Evolutionary conservation across 2,888 invertebrate genomes (phyloP), one percentile per base, ranked within the genome.

Genomic region (Polia nebulosa): DNA sequence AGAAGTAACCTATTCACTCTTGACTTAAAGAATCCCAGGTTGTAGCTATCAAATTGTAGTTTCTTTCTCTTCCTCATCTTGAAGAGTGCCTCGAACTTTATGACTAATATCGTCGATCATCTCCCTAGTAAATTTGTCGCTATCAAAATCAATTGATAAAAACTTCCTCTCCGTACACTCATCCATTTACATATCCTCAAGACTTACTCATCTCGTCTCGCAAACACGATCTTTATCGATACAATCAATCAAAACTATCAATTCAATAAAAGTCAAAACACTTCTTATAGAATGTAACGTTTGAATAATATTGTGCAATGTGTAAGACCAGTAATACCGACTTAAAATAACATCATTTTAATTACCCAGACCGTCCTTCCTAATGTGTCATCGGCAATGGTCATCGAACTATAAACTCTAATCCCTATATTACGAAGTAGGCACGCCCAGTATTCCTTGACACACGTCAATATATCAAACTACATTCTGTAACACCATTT

Each of bases 271-370:
- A 27, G n/a, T 52, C 57, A 51, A 5, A 41, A 4, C 47, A 25
- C 0, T 5, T 17, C 39, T 34, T 45, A 11, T 17, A 25, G 25
- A 39, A 64, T 36, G 53, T 39, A 74, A 52, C 3, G 34, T 20
- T 59, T 29, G 1, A 58, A 55, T 45, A 76, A 32, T 45, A 56
- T 73, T 69, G 70, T 61, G 61, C 59, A 59, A 75, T 34, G 11
- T 6, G 45, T n/a, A 3, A 20, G 11, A 20, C 11, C n/a, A n/a
- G n/a, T n/a, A 58, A 52, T 29, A 47, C 22, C 22, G 67, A 47
- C 9, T 17, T 47, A 29, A 1, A 51, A 34, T 25, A 52, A 22
- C 39, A 52, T 41, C 25, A 34, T 51, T 7, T 11, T 22, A 39
- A 47, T 55, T 29, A 70, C 29, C 15, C 9, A 13, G 51, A 44